Conservation (phyloP, 2,888 invertebrate species). For the Steinernema scapterisci region DNA sequence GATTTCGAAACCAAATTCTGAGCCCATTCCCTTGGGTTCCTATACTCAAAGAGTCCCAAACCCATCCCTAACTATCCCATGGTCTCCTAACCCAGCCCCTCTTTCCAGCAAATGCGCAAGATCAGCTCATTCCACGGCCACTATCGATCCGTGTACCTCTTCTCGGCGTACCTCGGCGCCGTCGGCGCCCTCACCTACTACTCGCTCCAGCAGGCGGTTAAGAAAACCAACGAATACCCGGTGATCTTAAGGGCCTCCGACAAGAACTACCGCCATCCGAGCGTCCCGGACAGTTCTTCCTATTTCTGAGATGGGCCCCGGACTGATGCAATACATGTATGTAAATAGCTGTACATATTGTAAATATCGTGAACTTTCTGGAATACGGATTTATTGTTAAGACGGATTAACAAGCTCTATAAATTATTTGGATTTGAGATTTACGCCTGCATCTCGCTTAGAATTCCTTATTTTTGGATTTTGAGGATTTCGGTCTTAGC, state of each 20-base stretch:
- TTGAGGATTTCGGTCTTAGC: no score
- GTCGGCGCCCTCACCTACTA: slow-evolving; percentile 20
- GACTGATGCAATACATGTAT: slow-evolving; percentile 25
- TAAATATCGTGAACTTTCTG: background rate
- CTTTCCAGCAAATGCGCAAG: slow-evolving; percentile 25
- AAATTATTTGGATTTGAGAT: no score
- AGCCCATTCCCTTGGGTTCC: no score
- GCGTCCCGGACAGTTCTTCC: slow-evolving; percentile 7
- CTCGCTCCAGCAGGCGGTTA: slow-evolving; percentile 21
- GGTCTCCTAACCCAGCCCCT: background rate
- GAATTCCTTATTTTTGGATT: no score
- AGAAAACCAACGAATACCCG: background rate
- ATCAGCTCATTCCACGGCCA: slow-evolving; percentile 4
- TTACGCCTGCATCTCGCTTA: no score
- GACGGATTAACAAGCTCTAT: no score
- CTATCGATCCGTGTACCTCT: slow-evolving; percentile 9
- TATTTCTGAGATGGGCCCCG: background rate
- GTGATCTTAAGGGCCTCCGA: slow-evolving; percentile 6
- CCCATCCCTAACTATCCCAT: background rate
- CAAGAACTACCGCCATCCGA: slow-evolving; percentile 27
- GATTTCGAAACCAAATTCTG: no score
- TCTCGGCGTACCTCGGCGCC: slow-evolving; percentile 8
- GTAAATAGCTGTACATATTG: slow-evolving; percentile 25
- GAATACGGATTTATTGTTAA: no score
- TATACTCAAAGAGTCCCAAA: no score